Conservation (phyloP, 2,888 invertebrate species). For the Polylopha cassiicola region DNA sequence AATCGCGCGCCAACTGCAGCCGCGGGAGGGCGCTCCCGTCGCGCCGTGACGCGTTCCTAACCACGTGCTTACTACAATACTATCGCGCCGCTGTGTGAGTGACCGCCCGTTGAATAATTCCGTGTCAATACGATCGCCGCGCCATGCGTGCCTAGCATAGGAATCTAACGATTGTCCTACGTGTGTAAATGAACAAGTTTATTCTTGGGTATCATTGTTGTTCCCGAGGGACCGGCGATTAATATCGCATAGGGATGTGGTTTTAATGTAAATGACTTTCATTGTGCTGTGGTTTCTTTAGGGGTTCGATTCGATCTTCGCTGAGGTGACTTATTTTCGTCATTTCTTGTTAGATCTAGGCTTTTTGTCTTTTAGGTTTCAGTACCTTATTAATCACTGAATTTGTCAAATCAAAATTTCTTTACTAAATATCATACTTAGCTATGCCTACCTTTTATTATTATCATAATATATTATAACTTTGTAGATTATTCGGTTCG, state of each 20-base stretch:
- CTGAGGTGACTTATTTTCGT: neutral
- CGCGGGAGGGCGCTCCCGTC: constrained; percentile 66
- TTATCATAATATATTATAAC: too few relatives aligned
- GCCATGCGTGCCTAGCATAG: constrained; percentile 64
- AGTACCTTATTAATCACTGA: neutral
- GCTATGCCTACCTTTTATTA: too few relatives aligned
- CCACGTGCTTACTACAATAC: constrained; percentile 54
- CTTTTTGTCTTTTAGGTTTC: neutral
- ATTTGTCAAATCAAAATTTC: too few relatives aligned
- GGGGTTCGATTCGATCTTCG: constrained; percentile 12
- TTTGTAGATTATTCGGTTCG: constrained; percentile 24
- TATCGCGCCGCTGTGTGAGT: constrained; percentile 57
- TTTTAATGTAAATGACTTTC: constrained; percentile 42
- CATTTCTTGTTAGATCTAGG: constrained; percentile 5
- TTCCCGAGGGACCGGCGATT: constrained; percentile 55
- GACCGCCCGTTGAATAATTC: constrained; percentile 57
- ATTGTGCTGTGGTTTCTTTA: constrained; percentile 24
- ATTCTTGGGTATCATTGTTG: constrained; percentile 60
- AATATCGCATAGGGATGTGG: constrained; percentile 50
- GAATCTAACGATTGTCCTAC: constrained; percentile 49
- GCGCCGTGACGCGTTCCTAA: constrained; percentile 40
- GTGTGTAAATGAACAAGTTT: constrained; percentile 65
- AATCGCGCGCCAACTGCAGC: constrained; percentile 71
- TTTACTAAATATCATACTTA: too few relatives aligned
- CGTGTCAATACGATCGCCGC: constrained; percentile 59